Base-by-base conservation (phyloP, 2,797 vertebrate genomes). In the Scolopax rusticola region DNA sequence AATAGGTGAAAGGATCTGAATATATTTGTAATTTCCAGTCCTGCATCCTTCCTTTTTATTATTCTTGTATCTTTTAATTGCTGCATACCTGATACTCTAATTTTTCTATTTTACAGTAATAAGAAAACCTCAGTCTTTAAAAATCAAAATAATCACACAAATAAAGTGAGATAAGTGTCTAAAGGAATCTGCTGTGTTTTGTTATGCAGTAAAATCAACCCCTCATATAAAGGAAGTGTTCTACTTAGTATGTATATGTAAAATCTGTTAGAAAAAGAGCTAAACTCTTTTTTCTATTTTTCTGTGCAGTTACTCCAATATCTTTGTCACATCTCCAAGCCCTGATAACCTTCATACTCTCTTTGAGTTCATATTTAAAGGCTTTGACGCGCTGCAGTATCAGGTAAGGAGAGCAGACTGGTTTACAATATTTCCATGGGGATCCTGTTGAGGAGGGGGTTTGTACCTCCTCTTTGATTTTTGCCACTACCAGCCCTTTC, bases 341-440 rank as follows among this genome's bases (percentile, higher is more conserved):
- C 99, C 99, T 1, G 99, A 99, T 97, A 99, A 99, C 96, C 98
- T 99, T 70, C 99, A 99, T 93, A 99, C 99, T 18, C 98, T 99
- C 84, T 99, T 99, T 97, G 99, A 99, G 91, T 99, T 99, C 96
- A 98, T 99, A 76, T 99, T 99, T 97, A 99, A 99, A 98, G 99
- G 99, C 64, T 99, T 99, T 85, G 99, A 99, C 95, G 98, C 98
- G 4, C 98, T 99, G 71, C 99, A 99, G 85, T 99, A 99, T 96
- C 99, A 99, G 99, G 99, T 99, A 93, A 93, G 93, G 61, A 75
- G 4, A 38, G 32, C n/a, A 82, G 32, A 20, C 7, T 43, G 0
- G 24, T 85, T 67, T 13, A 17, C 8, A 19, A 0, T 17, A 8
- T 8, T 57, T 82, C 2, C 6, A 28, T 30, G 69, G 40, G 0